Base-by-base conservation (phyloP, 92 coral and sea anemone genomes). In the Porites lobata region DNA sequence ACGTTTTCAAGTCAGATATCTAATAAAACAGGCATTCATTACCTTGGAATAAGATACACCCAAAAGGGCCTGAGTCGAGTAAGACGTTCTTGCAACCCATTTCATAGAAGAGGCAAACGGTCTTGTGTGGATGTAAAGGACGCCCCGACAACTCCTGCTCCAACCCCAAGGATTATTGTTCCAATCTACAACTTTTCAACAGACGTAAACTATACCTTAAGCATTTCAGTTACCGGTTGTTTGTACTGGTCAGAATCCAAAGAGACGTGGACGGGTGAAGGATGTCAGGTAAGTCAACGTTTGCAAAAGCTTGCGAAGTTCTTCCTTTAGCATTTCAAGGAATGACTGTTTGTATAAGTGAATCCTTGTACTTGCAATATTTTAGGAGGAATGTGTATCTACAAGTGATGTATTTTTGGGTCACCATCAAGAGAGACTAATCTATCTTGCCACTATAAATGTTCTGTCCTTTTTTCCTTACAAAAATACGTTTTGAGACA, bases 191-290 rank as follows among this genome's bases (percentile, higher is more conserved):
- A 95, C 83, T 86, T 83, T 15, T 76, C 85, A 10, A 91, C 95
- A 11, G 98, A 95, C 69, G 89, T 91, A 12, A 95, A 95, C 68
- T 95, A 95, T 69, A 88, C 96, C 22, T 85, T 95, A 95, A 76
- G 91, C 21, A 93, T 95, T 9, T 91, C 95, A 64, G 96, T 95
- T 58, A 84, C 93, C 29, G 90, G 93, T 14, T 95, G 98, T 50
- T 80, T 95, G 69, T 95, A 95, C 79, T 95, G 98, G 98, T 95
- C 98, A 17, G 92, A 93, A 72, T 64, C 89, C n/a, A 61, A 90
- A 73, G 91, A 95, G 47, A 95, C 91, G 66, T 95, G 98, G 98
- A 95, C 98, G 14, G 86, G 96, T 10, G 95, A 93, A 75, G 98
- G 98, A 21, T 95, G 98, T 67, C 81, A 85, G 96, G 98, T 95